Evolutionary conservation across 2,888 invertebrate species (phyloP), one percentile per base, ranked within the genome.

Genomic region (Camponotus fellah): DNA sequence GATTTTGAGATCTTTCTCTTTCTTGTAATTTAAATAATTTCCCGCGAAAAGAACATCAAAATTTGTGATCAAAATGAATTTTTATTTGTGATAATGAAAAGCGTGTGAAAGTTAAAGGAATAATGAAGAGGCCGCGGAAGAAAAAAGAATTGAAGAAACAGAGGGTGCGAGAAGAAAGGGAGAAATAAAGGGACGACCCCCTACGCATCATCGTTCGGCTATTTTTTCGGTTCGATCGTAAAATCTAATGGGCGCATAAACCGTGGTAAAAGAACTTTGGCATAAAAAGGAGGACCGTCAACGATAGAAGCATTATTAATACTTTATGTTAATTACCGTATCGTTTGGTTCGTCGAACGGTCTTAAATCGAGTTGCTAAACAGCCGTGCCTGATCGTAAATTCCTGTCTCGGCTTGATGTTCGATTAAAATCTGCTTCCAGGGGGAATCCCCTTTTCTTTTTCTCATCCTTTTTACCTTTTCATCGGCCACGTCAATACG

Each of bases 261-360:
- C 91, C 92, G 92, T 90, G 93, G 91, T 93, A 94, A 93, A 93
- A 92, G 91, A 91, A 91, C 84, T 92, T 91, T 89, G 92, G 88
- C 91, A 92, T 92, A 90, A 91, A 93, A 93, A 93, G 92, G 86
- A 89, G 90, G 86, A 89, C 84, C 92, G 91, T 91, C 91, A 88
- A 89, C 91, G 91, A 91, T 88, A 91, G 91, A 91, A 86, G 90
- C 91, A 92, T 94, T 94, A 94, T 94, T 94, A 94, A 93, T 93
- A 94, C 94, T 94, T 94, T 94, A 94, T 94, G 94, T 92, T 94
- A 94, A 94, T 94, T 94, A 93, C 92, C 92, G 88, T 90, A 92
- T 89, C 91, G 92, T 92, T 92, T 91, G 87, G 92, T 91, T 90
- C 90, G 91, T 91, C 91, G 91, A 92, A 92, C 91, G 92, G 91